Percentiles rank a stretch among this genome's conserved stretches.
Evolutionary conservation across 2,888 invertebrate genomes (phyloP).

Genomic region (Ochropleura leucogaster): DNA sequence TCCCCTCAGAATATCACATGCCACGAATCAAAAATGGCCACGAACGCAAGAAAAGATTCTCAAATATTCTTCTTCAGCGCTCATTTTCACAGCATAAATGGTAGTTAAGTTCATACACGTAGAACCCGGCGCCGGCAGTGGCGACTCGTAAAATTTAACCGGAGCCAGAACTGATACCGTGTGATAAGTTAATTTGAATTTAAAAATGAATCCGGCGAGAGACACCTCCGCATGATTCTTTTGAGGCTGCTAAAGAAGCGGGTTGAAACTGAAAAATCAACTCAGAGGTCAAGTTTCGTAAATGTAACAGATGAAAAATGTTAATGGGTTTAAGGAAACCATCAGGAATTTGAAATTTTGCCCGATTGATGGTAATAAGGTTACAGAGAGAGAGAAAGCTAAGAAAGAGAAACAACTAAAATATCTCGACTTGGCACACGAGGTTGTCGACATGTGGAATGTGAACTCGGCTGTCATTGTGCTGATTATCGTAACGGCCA

Average conservation of each 20-base stretch:
- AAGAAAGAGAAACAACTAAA: too few relatives aligned
- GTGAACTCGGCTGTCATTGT: too few relatives aligned
- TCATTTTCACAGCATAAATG: constrained; percentile 49
- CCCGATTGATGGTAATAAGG: too few relatives aligned
- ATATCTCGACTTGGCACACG: too few relatives aligned
- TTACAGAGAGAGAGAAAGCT: too few relatives aligned
- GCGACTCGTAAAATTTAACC: constrained; percentile 66
- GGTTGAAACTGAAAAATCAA: neutral
- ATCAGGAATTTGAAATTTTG: too few relatives aligned
- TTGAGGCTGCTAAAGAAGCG: constrained; percentile 35
- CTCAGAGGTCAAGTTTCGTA: neutral
- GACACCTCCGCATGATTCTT: constrained; percentile 58
- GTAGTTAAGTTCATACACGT: constrained; percentile 52
- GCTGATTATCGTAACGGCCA: too few relatives aligned
- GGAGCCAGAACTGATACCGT: constrained; percentile 59
- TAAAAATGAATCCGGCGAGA: constrained; percentile 68
- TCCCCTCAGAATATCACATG: neutral
- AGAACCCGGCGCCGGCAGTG: constrained; percentile 26
- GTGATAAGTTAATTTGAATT: constrained; percentile 73
- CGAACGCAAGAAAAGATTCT: constrained; percentile 20
- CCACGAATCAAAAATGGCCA: constrained; percentile 21
- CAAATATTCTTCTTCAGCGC: constrained; percentile 33
- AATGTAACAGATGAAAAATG: too few relatives aligned
- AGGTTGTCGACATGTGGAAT: too few relatives aligned
- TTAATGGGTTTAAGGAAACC: too few relatives aligned